Evolutionary conservation across 2,888 invertebrate species (phyloP).

Genomic region (Eupithecia insigniata): DNA sequence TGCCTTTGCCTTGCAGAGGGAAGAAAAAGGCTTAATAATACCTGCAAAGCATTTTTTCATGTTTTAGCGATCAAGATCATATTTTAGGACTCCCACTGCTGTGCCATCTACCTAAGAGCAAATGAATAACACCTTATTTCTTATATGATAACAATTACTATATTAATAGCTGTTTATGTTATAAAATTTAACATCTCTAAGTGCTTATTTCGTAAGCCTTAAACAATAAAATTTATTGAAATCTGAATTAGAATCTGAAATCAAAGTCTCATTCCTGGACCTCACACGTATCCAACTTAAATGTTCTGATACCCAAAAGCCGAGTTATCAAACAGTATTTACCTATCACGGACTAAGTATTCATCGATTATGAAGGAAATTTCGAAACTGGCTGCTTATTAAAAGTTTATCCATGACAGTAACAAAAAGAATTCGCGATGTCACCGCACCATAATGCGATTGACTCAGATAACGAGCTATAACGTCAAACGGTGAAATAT

Average conservation of each 20-base stretch:
- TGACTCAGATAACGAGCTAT: conserved; percentile 46
- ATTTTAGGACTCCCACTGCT: not conserved
- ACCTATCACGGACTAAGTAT: not conserved
- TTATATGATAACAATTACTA: no score
- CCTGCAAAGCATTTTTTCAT: not conserved
- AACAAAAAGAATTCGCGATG: conserved; percentile 43
- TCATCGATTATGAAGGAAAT: conserved; percentile 2
- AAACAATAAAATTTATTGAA: no score
- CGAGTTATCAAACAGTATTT: not conserved
- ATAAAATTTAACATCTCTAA: no score
- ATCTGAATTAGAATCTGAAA: no score
- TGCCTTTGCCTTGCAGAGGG: not conserved
- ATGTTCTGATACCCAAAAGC: not conserved
- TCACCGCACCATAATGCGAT: conserved; percentile 51
- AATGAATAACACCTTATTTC: no score
- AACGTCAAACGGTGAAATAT: conserved; percentile 58
- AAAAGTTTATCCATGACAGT: conserved; percentile 26
- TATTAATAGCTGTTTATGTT: no score
- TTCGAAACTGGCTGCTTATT: conserved; percentile 1
- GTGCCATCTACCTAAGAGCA: not conserved
- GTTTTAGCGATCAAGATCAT: no score
- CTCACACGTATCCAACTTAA: not conserved
- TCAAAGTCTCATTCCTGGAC: no score
- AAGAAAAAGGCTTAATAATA: not conserved
- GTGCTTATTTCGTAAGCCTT: no score